Conservation (phyloP, 2,888 invertebrate genomes). For the Ormyrus thymus region DNA sequence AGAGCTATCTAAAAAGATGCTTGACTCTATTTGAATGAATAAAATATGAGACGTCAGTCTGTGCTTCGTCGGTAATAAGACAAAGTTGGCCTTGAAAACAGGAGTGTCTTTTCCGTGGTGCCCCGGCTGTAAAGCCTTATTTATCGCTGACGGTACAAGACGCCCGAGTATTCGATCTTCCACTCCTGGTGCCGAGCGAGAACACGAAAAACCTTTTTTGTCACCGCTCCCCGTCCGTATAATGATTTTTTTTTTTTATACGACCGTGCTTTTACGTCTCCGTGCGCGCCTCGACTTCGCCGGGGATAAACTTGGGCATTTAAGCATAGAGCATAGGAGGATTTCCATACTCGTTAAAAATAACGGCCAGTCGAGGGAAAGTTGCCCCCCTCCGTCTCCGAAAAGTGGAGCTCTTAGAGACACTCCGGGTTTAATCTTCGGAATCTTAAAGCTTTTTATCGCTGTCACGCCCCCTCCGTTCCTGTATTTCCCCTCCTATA, state of each 20-base stretch:
- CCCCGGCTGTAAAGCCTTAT: not conserved
- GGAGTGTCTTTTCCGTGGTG: too few species aligned
- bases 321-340: not conserved
- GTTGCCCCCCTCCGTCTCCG: not conserved
- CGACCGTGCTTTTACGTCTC: conserved; percentile 10
- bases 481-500: not conserved
- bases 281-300: not conserved
- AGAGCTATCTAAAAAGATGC: too few species aligned
- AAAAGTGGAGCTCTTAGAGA: not conserved
- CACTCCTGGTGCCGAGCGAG: not conserved
- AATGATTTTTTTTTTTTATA: conserved; percentile 25
- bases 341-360: not conserved
- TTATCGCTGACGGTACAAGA: not conserved
- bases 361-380: not conserved
- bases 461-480: not conserved
- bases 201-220: conserved; percentile 44
- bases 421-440: conserved; percentile 16
- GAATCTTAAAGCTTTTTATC: conserved; percentile 34
- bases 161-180: conserved; percentile 1
- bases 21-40: too few species aligned
- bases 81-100: not conserved
- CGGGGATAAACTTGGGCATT: conserved; percentile 7
- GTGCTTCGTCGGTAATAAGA: not conserved
- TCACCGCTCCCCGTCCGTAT: conserved; percentile 5
- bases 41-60: too few species aligned